Evolutionary conservation across 2,888 invertebrate species (phyloP).

Genomic region (Rugalucina vietnamica): DNA sequence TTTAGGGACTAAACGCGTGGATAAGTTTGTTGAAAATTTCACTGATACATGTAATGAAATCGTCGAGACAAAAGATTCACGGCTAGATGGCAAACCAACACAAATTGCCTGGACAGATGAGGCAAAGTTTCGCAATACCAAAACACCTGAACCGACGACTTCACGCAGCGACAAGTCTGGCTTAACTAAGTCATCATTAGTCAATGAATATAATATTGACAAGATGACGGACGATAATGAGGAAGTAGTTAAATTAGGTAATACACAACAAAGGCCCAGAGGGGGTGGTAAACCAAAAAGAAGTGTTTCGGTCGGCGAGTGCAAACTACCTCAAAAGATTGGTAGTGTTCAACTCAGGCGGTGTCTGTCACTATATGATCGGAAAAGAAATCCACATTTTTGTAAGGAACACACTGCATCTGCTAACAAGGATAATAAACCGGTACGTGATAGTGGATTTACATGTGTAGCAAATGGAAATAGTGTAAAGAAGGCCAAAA

Average conservation of each 20-base stretch:
- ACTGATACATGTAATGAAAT: too few species aligned
- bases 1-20: too few species aligned
- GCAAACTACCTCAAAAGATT: background rate
- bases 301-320: background rate
- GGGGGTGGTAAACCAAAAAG: background rate
- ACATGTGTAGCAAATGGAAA: background rate
- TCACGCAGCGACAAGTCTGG: too few species aligned
- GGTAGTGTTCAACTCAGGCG: conserved; percentile 29
- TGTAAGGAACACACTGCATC: conserved; percentile 20
- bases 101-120: too few species aligned
- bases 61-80: too few species aligned
- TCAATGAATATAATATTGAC: background rate
- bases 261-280: background rate
- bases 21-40: too few species aligned
- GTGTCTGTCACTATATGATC: conserved; percentile 44
- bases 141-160: too few species aligned
- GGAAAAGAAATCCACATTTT: conserved; percentile 43
- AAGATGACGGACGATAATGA: background rate
- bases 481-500: too few species aligned
- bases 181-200: background rate
- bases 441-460: too few species aligned
- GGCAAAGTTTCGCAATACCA: too few species aligned
- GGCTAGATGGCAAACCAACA: too few species aligned
- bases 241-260: background rate
- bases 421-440: background rate